Percentiles rank a stretch among this genome's conserved stretches.
Evolutionary conservation across 92 coral and sea anemone species (phyloP).

Genomic region (Hydrozoanthus gracilis): DNA sequence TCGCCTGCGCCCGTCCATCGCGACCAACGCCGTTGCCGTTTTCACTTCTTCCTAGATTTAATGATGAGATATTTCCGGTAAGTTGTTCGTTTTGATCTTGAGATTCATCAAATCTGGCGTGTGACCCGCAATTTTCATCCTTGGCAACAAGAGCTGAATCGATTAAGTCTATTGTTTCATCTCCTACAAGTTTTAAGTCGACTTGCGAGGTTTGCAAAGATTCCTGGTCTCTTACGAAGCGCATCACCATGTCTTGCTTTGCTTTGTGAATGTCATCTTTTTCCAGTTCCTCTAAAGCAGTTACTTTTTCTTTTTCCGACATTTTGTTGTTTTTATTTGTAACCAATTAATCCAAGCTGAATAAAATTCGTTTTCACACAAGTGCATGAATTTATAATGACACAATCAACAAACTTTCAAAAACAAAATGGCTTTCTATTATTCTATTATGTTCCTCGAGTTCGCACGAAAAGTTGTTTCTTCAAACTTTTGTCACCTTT

Average conservation of each 20-base stretch:
- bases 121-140: slow-evolving; percentile 52
- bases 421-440: slow-evolving; percentile 25
- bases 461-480: not conserved
- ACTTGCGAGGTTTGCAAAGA: slow-evolving; percentile 89
- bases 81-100: not conserved
- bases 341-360: slow-evolving; percentile 15
- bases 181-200: slow-evolving; percentile 79
- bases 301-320: slow-evolving; percentile 25
- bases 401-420: slow-evolving; percentile 28
- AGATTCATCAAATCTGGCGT: slow-evolving; percentile 16
- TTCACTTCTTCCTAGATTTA: slow-evolving; percentile 6
- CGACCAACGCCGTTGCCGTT: not conserved
- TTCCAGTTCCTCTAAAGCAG: slow-evolving; percentile 60
- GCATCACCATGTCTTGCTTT: slow-evolving; percentile 85
- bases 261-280: slow-evolving; percentile 69
- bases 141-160: slow-evolving; percentile 78
- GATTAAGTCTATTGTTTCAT: slow-evolving; percentile 88
- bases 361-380: slow-evolving; percentile 34
- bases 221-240: slow-evolving; percentile 95
- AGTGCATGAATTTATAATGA: slow-evolving; percentile 39
- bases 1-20: not conserved
- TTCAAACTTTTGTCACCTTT: not conserved
- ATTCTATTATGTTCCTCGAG: not conserved
- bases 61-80: slow-evolving; percentile 31
- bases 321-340: slow-evolving; percentile 10